phyloP scores from a whole-genome alignment of 1,140 invertebrate genomes.

The Megathymus violae region DNA sequence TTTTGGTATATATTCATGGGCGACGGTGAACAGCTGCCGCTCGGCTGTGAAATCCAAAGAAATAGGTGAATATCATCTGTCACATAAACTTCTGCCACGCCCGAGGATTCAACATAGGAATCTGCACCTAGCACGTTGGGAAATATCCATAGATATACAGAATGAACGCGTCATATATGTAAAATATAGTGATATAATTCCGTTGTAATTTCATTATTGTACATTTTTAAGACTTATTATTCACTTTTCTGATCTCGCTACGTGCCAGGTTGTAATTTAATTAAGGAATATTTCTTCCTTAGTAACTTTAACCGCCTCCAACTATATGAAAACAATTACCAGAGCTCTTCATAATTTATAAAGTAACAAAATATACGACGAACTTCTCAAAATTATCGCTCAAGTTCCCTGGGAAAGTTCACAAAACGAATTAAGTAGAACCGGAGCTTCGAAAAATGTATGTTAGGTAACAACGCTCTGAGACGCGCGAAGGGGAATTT shows the following conservation, averaged over 20 bases:
- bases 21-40: too few species aligned
- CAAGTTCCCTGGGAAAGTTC: constrained; percentile 31
- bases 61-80: too few species aligned
- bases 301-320: neutral
- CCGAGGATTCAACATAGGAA: too few species aligned
- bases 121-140: too few species aligned
- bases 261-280: neutral
- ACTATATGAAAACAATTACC: constrained; percentile 22
- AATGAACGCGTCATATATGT: too few species aligned
- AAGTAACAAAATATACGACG: constrained; percentile 25
- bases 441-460: constrained; percentile 22
- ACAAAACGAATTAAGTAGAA: constrained; percentile 35
- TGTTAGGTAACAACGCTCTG: neutral
- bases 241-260: neutral
- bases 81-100: too few species aligned
- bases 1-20: too few species aligned
- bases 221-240: too few species aligned
- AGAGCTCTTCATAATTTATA: constrained; percentile 31
- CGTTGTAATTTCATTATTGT: too few species aligned
- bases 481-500: neutral
- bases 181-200: too few species aligned
- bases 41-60: too few species aligned
- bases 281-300: neutral
- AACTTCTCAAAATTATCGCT: constrained; percentile 35
- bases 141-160: too few species aligned